Conservation (phyloP, 2,113 vertebrate species). For the Halichoerus grypus region DNA sequence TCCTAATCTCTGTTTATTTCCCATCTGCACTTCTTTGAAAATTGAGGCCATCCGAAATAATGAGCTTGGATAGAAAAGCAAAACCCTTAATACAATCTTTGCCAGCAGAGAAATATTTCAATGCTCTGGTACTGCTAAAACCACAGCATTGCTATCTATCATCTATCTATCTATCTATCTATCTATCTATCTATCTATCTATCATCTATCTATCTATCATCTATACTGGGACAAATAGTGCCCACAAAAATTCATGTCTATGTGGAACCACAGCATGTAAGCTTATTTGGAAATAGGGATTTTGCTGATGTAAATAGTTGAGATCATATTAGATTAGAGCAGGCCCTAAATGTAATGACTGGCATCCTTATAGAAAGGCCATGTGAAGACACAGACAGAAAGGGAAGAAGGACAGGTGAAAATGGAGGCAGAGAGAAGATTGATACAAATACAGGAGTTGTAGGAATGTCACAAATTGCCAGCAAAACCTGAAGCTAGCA, state of each 20-base stretch:
- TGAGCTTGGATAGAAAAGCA: neutral
- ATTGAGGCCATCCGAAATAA: neutral
- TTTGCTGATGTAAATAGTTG: neutral
- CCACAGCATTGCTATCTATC: neutral
- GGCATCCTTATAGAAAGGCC: neutral
- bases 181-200: neutral
- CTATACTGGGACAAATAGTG: neutral
- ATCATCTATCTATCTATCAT: neutral
- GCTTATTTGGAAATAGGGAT: neutral
- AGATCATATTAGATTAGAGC: neutral
- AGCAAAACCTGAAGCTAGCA: neutral
- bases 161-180: neutral
- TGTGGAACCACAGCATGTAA: neutral
- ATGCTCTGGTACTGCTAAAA: neutral
- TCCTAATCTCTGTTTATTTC: neutral
- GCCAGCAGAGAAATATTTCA: neutral
- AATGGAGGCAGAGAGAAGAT: neutral
- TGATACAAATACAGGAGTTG: neutral
- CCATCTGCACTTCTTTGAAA: neutral
- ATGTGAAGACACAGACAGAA: neutral
- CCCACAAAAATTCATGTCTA: neutral
- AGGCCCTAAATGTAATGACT: neutral
- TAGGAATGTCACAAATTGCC: neutral
- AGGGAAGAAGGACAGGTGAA: neutral
- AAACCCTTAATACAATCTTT: neutral